Percentiles rank a stretch among this genome's conserved stretches.
phyloP scores from a whole-genome alignment of 1,140 invertebrate genomes.

The Sycobia sp. region DNA sequence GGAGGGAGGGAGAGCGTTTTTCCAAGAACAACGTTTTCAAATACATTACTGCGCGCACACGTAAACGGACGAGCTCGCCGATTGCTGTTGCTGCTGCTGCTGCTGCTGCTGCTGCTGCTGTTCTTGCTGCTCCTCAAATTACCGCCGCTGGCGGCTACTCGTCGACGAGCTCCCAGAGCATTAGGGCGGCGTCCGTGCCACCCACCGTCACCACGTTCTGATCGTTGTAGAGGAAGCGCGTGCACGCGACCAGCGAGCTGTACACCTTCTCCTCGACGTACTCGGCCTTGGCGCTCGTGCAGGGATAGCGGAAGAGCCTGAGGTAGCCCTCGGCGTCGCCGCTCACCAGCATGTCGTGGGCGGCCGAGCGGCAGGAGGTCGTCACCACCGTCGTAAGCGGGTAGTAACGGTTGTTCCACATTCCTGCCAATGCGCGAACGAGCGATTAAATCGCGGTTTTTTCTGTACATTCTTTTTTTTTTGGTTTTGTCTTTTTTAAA shows the following conservation, averaged over 20 bases:
- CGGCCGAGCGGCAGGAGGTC: slow-evolving; percentile 78
- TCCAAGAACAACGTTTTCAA: no score
- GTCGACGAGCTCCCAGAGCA: slow-evolving; percentile 89
- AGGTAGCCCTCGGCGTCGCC: slow-evolving; percentile 92
- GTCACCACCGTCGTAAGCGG: slow-evolving; percentile 80
- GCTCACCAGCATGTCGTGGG: slow-evolving; percentile 81
- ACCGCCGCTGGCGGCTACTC: slow-evolving; percentile 69
- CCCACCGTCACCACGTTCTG: slow-evolving; percentile 86
- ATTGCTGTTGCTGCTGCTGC: no score
- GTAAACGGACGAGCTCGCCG: slow-evolving; percentile 1
- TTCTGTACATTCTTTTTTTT: neutral
- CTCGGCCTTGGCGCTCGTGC: slow-evolving; percentile 80
- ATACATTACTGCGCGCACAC: slow-evolving; percentile 35
- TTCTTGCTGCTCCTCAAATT: no score
- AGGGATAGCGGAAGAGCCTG: slow-evolving; percentile 86
- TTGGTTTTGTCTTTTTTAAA: no score
- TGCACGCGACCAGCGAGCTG: slow-evolving; percentile 82
- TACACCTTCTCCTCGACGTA: slow-evolving; percentile 89
- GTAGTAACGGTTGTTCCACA: slow-evolving; percentile 89
- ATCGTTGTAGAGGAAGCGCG: slow-evolving; percentile 84
- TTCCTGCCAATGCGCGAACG: slow-evolving; percentile 67
- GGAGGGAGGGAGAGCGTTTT: neutral
- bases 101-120: no score
- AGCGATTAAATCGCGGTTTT: neutral
- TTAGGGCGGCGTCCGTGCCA: slow-evolving; percentile 88